Evolutionary conservation across 2,888 invertebrate genomes (phyloP).

Genomic region (Orthosia incerta): DNA sequence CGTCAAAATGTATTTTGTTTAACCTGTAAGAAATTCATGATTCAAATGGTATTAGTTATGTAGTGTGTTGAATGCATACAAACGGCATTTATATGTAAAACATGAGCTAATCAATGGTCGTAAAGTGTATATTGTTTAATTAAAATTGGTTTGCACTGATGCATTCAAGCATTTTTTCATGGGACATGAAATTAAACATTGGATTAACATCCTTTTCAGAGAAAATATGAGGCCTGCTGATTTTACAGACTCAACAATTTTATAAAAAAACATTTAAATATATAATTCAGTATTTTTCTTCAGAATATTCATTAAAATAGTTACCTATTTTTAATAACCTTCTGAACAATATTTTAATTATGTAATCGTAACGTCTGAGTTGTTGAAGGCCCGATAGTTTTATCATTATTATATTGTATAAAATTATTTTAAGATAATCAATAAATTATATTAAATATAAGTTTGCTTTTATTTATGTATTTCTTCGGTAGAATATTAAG

Average conservation of each 20-base stretch:
- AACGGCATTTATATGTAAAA: conserved; percentile 1
- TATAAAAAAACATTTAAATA: conserved; percentile 16
- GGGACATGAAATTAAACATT: no score
- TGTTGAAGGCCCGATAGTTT: conserved; percentile 42
- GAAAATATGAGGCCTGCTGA: neutral
- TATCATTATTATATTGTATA: conserved; percentile 57
- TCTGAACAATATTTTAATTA: conserved; percentile 3
- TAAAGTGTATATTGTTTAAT: neutral
- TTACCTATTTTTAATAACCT: neutral
- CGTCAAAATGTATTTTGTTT: neutral
- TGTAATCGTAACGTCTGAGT: conserved; percentile 22
- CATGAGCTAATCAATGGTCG: neutral
- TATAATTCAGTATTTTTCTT: neutral
- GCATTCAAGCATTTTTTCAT: neutral
- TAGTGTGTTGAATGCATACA: neutral
- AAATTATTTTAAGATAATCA: conserved; percentile 66
- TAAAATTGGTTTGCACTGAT: neutral
- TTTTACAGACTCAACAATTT: neutral
- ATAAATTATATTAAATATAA: conserved; percentile 60
- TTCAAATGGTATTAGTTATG: neutral
- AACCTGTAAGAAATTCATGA: neutral
- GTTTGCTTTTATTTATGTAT: conserved; percentile 42
- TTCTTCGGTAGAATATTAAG: neutral
- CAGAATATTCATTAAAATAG: neutral
- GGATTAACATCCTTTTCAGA: neutral